These are phyloP conservation scores for Enteromius trimaculatus DNA, from an alignment of 2,797 vertebrate genomes.

Conservation along the genomic window DNA sequence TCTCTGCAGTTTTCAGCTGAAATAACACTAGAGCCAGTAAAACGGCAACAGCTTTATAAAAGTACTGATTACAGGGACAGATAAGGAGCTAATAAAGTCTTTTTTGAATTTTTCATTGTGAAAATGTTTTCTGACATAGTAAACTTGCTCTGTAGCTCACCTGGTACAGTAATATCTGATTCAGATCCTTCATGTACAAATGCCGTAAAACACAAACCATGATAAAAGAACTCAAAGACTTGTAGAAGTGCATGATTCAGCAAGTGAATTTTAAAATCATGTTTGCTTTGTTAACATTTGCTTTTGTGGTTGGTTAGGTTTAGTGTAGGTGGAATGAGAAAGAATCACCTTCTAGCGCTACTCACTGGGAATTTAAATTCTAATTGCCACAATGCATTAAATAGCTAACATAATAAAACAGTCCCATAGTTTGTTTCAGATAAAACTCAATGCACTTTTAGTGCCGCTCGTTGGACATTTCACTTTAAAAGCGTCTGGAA, in stretches of 20 bases:
- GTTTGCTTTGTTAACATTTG: not conserved
- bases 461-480: not conserved
- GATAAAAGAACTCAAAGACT: not conserved
- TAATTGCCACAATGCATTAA: not conserved
- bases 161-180: not conserved
- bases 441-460: not conserved
- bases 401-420: not conserved
- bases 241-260: not conserved
- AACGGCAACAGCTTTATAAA: not conserved
- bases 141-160: not conserved
- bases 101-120: not conserved
- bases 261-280: not conserved
- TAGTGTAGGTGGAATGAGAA: not conserved
- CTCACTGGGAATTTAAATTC: not conserved
- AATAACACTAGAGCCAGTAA: not conserved
- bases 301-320: not conserved
- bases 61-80: not conserved
- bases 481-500: not conserved
- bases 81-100: not conserved
- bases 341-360: not conserved
- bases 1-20: not conserved
- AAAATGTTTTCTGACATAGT: not conserved
- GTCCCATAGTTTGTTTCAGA: not conserved
- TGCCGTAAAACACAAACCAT: not conserved
- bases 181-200: not conserved